A percentile compares a stretch with the other conserved stretches of the same genome.
phyloP scores from a whole-genome alignment of 2,113 vertebrate genomes.

The Pyrgilauda ruficollis region DNA sequence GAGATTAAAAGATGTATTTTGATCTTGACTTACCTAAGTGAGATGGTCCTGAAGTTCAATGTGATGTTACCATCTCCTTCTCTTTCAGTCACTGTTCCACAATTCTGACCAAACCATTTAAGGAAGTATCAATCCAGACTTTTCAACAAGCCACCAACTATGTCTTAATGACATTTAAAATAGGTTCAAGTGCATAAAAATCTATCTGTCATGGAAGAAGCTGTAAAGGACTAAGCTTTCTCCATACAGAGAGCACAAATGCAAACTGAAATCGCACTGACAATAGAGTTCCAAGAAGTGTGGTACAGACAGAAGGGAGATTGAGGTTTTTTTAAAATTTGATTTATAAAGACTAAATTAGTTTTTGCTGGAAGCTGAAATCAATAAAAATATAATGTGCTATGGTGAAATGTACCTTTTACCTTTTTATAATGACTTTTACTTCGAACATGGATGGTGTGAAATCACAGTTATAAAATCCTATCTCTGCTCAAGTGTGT shows the following conservation, averaged over 20 bases:
- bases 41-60: not conserved
- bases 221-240: not conserved
- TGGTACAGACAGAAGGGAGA: not conserved
- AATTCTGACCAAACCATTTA: not conserved
- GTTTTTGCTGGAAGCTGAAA: not conserved
- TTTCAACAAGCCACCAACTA: not conserved
- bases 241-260: not conserved
- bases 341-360: not conserved
- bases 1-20: not conserved
- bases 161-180: not conserved
- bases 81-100: not conserved
- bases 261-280: not conserved
- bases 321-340: not conserved
- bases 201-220: not conserved
- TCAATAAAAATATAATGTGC: not conserved
- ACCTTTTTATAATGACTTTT: not conserved
- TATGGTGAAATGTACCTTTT: not conserved
- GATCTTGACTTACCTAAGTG: not conserved
- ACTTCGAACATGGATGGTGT: not conserved
- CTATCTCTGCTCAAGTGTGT: not conserved
- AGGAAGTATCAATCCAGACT: not conserved
- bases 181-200: not conserved
- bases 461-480: slow-evolving; percentile 17
- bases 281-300: not conserved
- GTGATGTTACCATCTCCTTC: not conserved